A percentile compares a stretch with the other conserved stretches of the same genome.
These are phyloP conservation scores for Eubasilissa regina DNA, from an alignment of 1,140 invertebrate genomes.

Conservation along the genomic window DNA sequence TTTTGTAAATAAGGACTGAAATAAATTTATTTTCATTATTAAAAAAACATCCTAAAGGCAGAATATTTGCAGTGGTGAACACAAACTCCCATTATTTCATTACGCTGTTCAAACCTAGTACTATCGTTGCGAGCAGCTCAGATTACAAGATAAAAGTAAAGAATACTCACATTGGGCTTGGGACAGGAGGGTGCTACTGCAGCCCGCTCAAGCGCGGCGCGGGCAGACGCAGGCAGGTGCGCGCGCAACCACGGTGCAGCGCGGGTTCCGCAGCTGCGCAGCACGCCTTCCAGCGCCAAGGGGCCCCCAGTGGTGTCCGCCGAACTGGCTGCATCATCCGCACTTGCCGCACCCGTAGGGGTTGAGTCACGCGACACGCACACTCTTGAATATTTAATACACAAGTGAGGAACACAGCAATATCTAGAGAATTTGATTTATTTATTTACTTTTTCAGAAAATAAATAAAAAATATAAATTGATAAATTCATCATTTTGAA, in stretches of 20 bases:
- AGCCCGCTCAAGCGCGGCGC: conserved; percentile 61
- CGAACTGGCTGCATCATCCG: conserved; percentile 55
- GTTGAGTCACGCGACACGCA: conserved; percentile 20
- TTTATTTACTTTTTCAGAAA: too few species aligned
- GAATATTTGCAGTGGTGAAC: too few species aligned
- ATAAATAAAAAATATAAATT: too few species aligned
- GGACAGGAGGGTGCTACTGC: conserved; percentile 34
- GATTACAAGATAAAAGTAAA: background rate
- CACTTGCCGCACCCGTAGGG: background rate
- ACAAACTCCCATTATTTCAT: too few species aligned
- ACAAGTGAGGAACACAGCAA: too few species aligned
- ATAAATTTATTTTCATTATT: too few species aligned
- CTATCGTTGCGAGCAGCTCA: background rate
- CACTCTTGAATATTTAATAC: background rate
- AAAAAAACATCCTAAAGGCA: too few species aligned
- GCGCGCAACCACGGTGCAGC: conserved; percentile 64
- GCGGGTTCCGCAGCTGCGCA: conserved; percentile 60
- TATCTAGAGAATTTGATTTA: too few species aligned
- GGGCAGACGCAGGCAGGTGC: conserved; percentile 63
- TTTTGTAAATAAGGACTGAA: conserved; percentile 80
- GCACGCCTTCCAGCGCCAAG: conserved; percentile 60
- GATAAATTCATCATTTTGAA: too few species aligned
- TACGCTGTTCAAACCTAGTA: too few species aligned
- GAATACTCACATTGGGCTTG: conserved; percentile 38
- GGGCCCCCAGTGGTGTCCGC: conserved; percentile 53